Evolutionary conservation across 2,888 invertebrate genomes (phyloP).

Genomic region (Fragum fragum): DNA sequence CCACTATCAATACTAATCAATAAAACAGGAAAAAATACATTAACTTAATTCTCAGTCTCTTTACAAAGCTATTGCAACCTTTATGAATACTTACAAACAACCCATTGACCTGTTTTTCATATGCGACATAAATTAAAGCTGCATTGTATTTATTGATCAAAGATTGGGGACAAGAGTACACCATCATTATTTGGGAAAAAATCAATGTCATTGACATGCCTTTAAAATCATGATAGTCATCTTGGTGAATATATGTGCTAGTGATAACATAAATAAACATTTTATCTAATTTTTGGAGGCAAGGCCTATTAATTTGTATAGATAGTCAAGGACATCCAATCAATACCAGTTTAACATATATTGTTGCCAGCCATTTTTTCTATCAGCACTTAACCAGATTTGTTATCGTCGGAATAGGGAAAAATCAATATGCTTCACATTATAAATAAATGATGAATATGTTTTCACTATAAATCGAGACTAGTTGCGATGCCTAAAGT

Average conservation of each 20-base stretch:
- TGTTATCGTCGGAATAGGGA: not conserved
- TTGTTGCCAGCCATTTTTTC: conserved; percentile 22
- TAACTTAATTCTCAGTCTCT: not conserved
- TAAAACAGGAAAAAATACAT: not conserved
- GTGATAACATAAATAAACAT: not conserved
- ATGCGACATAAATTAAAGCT: conserved; percentile 30
- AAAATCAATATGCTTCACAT: not conserved
- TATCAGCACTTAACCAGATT: not conserved
- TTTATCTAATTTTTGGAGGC: not conserved
- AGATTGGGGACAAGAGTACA: not conserved
- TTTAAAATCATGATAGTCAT: not conserved
- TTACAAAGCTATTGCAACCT: not conserved
- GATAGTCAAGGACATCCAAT: conserved; percentile 5
- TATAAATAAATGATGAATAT: not conserved
- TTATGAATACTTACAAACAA: conserved; percentile 19
- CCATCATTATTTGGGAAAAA: not conserved
- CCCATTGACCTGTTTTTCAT: conserved; percentile 27
- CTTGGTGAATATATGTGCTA: not conserved
- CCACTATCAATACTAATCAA: conserved; percentile 10
- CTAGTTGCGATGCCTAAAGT: not conserved
- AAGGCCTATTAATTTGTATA: not conserved
- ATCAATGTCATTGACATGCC: conserved; percentile 2
- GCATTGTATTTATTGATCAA: conserved; percentile 22
- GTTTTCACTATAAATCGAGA: not conserved
- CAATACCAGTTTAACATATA: conserved; percentile 32